These are phyloP conservation scores for Aethes cnicana DNA, from an alignment of 2,888 invertebrate species.

Conservation along the genomic window DNA sequence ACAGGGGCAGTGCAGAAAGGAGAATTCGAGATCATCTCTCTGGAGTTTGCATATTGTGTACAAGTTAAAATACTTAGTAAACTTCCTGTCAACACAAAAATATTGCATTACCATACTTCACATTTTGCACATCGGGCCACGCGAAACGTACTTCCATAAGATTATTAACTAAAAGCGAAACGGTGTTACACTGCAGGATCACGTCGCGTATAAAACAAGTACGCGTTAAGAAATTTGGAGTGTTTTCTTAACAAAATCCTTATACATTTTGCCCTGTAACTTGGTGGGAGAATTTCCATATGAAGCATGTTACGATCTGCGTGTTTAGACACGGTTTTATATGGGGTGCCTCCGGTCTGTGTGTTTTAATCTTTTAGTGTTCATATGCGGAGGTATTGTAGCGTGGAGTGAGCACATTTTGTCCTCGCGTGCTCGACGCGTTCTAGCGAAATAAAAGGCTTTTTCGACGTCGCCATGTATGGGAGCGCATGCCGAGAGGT, in stretches of 20 bases:
- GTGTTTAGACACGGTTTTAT: background rate
- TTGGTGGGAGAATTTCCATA: background rate
- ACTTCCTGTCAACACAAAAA: constrained; percentile 5
- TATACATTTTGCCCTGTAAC: constrained; percentile 18
- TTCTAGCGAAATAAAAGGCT: constrained; percentile 52
- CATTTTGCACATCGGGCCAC: constrained; percentile 24
- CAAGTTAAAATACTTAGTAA: too few relatives aligned
- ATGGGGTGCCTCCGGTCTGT: constrained; percentile 34
- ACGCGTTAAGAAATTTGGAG: constrained; percentile 50
- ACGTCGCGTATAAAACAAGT: constrained; percentile 58
- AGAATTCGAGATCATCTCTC: too few relatives aligned
- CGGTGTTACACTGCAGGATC: constrained; percentile 53
- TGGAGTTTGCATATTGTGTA: too few relatives aligned
- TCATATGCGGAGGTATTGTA: constrained; percentile 33
- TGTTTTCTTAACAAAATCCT: constrained; percentile 33
- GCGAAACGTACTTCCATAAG: constrained; percentile 35
- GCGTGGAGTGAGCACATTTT: constrained; percentile 37
- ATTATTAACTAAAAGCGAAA: constrained; percentile 69
- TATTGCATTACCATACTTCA: constrained; percentile 15
- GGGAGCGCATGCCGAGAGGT: constrained; percentile 33
- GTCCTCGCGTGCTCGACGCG: constrained; percentile 45
- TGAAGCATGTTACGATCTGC: constrained; percentile 21
- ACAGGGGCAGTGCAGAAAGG: too few relatives aligned
- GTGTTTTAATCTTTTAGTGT: constrained; percentile 40
- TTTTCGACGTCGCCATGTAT: constrained; percentile 39